phyloP scores from a whole-genome alignment of 2,113 vertebrate species.

The Phylloscopus trochilus region DNA sequence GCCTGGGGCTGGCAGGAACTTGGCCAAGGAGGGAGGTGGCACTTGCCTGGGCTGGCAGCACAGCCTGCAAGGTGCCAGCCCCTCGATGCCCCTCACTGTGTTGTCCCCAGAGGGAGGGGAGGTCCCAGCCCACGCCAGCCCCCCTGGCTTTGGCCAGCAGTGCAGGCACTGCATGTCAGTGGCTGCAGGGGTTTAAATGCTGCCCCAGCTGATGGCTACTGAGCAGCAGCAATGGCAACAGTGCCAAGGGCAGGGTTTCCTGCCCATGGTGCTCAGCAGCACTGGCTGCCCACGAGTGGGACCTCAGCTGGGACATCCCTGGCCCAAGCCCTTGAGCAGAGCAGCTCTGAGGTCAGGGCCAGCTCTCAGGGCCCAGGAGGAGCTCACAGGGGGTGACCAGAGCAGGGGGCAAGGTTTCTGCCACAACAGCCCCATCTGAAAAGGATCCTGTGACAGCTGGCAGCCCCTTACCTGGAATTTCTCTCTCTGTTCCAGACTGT shows the following conservation, averaged over 20 bases:
- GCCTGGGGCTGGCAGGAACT: not conserved
- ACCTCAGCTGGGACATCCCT: not conserved
- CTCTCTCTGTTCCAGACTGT: conserved; percentile 82
- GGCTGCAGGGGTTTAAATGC: not conserved
- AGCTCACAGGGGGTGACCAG: not conserved
- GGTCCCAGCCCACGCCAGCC: not conserved
- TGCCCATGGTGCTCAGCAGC: not conserved
- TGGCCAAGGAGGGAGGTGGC: not conserved
- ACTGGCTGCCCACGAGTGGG: not conserved
- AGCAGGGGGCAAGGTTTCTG: not conserved
- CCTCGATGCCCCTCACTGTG: not conserved
- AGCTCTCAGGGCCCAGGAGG: rapidly evolving
- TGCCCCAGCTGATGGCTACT: not conserved
- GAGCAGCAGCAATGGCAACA: not conserved
- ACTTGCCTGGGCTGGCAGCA: not conserved
- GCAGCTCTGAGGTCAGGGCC: not conserved
- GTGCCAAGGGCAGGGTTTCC: not conserved
- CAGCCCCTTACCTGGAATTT: conserved; percentile 75
- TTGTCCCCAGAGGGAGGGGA: not conserved
- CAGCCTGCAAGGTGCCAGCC: not conserved
- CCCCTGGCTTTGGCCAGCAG: not conserved
- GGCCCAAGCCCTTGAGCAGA: rapidly evolving
- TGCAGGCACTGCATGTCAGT: rapidly evolving
- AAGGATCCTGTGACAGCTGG: rapidly evolving
- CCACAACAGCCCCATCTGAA: not conserved